Conservation (phyloP, 2,113 vertebrate species). For the Isurus oxyrinchus region DNA sequence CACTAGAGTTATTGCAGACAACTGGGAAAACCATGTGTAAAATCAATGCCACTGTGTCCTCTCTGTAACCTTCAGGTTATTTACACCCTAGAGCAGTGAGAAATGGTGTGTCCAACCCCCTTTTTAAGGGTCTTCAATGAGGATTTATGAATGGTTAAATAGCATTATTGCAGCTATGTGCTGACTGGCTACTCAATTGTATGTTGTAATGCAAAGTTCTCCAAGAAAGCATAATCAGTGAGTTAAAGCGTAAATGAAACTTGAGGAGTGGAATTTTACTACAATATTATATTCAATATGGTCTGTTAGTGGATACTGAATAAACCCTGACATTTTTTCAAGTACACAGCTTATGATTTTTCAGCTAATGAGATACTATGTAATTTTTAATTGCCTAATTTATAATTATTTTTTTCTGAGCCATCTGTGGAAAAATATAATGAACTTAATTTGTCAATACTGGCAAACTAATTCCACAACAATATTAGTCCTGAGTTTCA, state of each 20-base stretch:
- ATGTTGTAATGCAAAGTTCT: neutral
- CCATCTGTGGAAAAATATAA: neutral
- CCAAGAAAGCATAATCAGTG: neutral
- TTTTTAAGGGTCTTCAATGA: neutral
- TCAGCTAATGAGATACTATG: neutral
- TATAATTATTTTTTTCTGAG: neutral
- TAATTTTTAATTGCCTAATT: neutral
- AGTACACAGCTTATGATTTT: neutral
- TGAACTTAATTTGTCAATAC: neutral
- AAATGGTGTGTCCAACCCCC: neutral
- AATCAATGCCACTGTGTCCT: neutral
- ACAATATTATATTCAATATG: neutral
- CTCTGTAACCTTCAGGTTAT: neutral
- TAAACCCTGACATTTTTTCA: neutral
- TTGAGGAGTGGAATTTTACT: neutral
- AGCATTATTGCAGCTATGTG: neutral
- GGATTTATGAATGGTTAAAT: neutral
- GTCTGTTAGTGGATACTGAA: neutral
- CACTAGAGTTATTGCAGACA: too few species aligned
- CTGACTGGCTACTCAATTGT: neutral
- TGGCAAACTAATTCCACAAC: neutral
- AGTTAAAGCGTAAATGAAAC: neutral
- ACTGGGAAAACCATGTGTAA: neutral
- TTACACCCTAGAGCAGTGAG: neutral
- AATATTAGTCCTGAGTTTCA: neutral